Evolutionary conservation across 2,113 vertebrate species (phyloP), one percentile per base, ranked within the genome.

Genomic region (Cheilinus undulatus): DNA sequence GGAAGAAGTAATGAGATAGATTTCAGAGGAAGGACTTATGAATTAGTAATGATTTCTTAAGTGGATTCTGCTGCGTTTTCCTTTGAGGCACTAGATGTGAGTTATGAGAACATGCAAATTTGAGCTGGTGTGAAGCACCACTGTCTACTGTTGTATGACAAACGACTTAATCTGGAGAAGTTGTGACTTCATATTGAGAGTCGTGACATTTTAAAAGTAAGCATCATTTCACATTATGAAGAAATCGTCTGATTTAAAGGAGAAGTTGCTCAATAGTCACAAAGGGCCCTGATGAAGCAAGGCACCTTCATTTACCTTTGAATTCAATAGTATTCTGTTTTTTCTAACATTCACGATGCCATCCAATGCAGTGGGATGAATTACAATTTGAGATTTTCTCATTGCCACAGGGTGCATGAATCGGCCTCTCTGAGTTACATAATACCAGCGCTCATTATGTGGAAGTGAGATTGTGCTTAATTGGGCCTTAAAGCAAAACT

Each of bases 71-170:
- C 86, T 77, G 17, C 26, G 26, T 80, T 80, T 80, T 73, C 80
- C 86, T 89, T 69, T 24, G 57, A 88, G 80, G 60, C 70, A 30
- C 54, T 48, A 38, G 45, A 73, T 73, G 76, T 69, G 79, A 84
- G 60, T 89, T 84, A 89, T 90, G 87, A 85, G 86, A 85, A 76
- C 56, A 89, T 88, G 83, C 69, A 83, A 80, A 93, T 92, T 59
- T 46, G 5, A 26, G n/a, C 28, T 73, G 20, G 56, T 63, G 66
- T 83, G 78, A 71, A 66, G 74, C 38, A 17, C 45, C 14, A 1
- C 64, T 69, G 78, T 80, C 80, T 79, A 10, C 79, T 69, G 65
- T 70, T 68, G 51, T 56, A 36, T 76, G 82, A 86, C 74, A 86
- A 83, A 89, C 22, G 58, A 77, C 65, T 84, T 80, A 72, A 86